Percentiles rank a stretch among this genome's conserved stretches.
These are phyloP conservation scores for Uloborus diversus DNA, from an alignment of 1,140 invertebrate species.

Conservation along the genomic window DNA sequence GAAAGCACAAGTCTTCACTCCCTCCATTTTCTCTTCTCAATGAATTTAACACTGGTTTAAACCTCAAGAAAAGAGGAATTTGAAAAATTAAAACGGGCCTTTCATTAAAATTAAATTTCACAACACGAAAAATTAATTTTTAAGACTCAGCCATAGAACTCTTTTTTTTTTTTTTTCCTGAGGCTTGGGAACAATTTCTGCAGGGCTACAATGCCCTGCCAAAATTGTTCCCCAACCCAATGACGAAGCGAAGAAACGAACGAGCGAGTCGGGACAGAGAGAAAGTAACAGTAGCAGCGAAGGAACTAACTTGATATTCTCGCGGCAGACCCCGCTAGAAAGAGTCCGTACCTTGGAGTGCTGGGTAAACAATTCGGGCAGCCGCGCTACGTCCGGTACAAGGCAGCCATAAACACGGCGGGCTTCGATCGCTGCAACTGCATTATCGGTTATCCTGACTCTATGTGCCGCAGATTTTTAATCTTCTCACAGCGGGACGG, in stretches of 20 bases:
- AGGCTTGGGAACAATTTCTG: too few relatives aligned
- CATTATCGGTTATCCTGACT: neutral
- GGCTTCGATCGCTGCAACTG: conserved; percentile 20
- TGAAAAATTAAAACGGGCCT: too few relatives aligned
- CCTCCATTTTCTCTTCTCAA: too few relatives aligned
- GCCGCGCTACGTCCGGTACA: conserved; percentile 27
- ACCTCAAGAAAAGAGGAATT: too few relatives aligned
- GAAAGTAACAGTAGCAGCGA: neutral
- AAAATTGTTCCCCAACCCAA: too few relatives aligned
- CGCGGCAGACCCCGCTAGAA: conserved; percentile 31
- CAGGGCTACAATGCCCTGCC: too few relatives aligned
- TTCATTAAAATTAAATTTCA: too few relatives aligned
- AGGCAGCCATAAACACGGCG: conserved; percentile 31
- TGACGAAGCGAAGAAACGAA: neutral
- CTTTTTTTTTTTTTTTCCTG: too few relatives aligned
- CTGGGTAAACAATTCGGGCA: conserved; percentile 44
- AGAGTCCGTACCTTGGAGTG: conserved; percentile 49
- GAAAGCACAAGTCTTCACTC: too few relatives aligned
- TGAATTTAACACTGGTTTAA: too few relatives aligned
- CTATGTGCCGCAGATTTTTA: conserved; percentile 26
- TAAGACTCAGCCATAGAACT: too few relatives aligned
- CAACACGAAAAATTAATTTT: too few relatives aligned
- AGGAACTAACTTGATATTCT: conserved; percentile 49
- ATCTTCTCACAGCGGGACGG: conserved; percentile 17
- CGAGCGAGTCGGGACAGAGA: neutral